Conservation (phyloP, 2,113 vertebrate genomes). For the Hyaena hyaena region DNA sequence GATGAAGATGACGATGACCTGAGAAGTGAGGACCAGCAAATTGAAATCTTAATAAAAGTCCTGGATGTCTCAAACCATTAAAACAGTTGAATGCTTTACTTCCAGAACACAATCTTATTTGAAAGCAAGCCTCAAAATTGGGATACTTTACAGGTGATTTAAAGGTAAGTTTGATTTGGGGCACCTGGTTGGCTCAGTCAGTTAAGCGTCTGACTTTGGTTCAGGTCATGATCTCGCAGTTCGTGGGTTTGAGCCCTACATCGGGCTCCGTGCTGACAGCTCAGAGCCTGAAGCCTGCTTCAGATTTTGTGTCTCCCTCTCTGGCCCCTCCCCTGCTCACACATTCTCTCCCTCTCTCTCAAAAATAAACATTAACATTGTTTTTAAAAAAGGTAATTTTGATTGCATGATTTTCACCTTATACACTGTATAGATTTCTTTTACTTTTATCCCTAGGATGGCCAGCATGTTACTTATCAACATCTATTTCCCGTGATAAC, state of each 20-base stretch:
- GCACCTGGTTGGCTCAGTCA: too few species aligned
- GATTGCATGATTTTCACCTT: background rate
- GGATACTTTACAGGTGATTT: background rate
- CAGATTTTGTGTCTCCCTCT: too few species aligned
- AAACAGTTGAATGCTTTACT: background rate
- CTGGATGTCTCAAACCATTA: background rate
- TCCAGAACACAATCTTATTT: background rate
- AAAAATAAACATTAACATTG: too few species aligned
- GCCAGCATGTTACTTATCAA: background rate
- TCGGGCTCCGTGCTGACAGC: too few species aligned
- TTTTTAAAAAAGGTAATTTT: background rate
- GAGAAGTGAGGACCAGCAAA: background rate
- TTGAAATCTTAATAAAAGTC: constrained; percentile 48
- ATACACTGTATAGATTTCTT: background rate
- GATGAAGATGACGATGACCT: background rate
- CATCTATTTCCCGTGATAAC: background rate
- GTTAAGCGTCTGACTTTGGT: too few species aligned
- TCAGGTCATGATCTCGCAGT: too few species aligned
- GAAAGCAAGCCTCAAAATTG: background rate
- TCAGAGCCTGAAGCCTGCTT: too few species aligned
- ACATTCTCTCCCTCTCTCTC: too few species aligned
- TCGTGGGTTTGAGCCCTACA: too few species aligned
- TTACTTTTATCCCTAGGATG: background rate
- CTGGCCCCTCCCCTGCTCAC: too few species aligned
- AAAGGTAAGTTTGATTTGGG: background rate